A percentile compares a stretch with the other conserved stretches of the same genome.
These are phyloP conservation scores for Tyria jacobaeae DNA, from an alignment of 2,888 invertebrate species.

Conservation along the genomic window DNA sequence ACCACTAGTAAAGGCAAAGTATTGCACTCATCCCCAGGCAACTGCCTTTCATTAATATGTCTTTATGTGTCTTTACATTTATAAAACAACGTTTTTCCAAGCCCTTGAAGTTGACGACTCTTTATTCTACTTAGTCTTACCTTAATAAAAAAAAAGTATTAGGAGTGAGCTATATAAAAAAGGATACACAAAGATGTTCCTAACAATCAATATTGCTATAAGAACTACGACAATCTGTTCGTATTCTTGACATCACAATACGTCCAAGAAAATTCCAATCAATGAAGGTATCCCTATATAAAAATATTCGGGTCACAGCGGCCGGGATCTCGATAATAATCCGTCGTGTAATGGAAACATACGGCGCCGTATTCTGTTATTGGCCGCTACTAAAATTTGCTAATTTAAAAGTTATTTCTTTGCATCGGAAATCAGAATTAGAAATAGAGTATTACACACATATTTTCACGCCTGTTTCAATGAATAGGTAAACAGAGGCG, in stretches of 20 bases:
- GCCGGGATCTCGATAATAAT: slow-evolving; percentile 49
- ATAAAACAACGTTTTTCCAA: too few species aligned
- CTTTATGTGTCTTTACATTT: too few species aligned
- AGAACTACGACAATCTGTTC: slow-evolving; percentile 7
- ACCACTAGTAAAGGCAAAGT: too few species aligned
- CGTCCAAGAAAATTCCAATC: slow-evolving; percentile 36
- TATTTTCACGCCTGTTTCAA: too few species aligned
- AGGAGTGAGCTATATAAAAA: background rate
- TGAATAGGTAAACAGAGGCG: too few species aligned
- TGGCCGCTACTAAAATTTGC: background rate
- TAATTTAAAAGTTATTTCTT: background rate
- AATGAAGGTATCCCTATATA: slow-evolving; percentile 45
- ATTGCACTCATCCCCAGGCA: too few species aligned
- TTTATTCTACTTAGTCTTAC: background rate
- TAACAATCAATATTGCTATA: slow-evolving; percentile 2
- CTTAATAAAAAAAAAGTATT: background rate
- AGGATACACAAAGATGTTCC: background rate
- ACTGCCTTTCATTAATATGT: too few species aligned
- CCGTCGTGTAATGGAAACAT: slow-evolving; percentile 37
- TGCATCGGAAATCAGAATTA: too few species aligned
- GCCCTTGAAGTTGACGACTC: too few species aligned
- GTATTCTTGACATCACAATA: slow-evolving; percentile 17
- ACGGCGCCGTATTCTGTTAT: slow-evolving; percentile 12
- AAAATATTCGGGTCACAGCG: slow-evolving; percentile 50
- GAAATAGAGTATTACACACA: too few species aligned